Percentiles rank a stretch among this genome's conserved stretches.
Conservation (phyloP, 2,797 vertebrate species). For the Malurus leucopterus region DNA sequence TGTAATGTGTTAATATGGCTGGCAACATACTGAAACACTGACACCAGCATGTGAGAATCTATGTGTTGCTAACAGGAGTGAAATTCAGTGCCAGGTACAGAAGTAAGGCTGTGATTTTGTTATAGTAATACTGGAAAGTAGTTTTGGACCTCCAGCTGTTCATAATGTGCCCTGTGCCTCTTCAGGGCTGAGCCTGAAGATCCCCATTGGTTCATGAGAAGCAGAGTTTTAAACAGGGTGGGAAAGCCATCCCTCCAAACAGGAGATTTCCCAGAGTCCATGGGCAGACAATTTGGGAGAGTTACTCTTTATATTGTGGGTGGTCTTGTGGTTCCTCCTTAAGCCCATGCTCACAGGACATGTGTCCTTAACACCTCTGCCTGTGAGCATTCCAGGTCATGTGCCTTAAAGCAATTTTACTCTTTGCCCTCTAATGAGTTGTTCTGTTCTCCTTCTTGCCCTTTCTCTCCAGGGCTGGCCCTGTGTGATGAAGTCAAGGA, state of each 20-base stretch:
- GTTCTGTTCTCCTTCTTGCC: background rate
- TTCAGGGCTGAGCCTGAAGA: background rate
- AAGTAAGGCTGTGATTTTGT: background rate
- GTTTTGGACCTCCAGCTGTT: background rate
- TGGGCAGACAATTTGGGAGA: background rate
- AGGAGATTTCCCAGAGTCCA: background rate
- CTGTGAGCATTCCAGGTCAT: accelerated
- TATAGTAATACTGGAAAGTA: background rate
- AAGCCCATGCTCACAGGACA: background rate
- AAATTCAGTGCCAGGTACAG: background rate
- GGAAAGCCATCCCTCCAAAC: background rate
- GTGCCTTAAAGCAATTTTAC: background rate
- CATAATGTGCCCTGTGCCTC: background rate
- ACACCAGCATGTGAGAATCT: background rate
- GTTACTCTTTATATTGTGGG: background rate
- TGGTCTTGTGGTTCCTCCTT: background rate
- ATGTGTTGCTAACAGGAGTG: background rate
- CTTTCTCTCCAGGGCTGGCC: conserved; percentile 48
- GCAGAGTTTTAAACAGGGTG: background rate
- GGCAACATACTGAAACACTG: background rate
- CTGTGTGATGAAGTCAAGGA: conserved; percentile 79
- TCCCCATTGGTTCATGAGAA: background rate
- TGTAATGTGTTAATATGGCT: background rate
- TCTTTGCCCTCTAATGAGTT: background rate
- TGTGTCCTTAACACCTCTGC: background rate